phyloP scores from a whole-genome alignment of 1,140 invertebrate species.

The Drosophila sp. region DNA sequence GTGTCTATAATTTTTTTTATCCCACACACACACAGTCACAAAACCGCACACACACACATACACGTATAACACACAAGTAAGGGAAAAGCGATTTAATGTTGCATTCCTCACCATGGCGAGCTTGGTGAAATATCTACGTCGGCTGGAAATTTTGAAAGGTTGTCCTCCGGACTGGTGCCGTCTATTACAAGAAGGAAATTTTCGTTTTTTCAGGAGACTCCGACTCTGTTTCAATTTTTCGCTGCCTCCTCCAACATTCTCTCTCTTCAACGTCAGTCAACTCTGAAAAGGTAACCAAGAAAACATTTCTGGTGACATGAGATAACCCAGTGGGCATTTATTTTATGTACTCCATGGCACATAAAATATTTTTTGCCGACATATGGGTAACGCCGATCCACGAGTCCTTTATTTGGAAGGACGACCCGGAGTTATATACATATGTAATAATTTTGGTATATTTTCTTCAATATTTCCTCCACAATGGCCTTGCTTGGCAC shows the following conservation, averaged over 20 bases:
- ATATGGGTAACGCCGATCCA: too few species aligned
- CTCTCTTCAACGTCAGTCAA: conserved; percentile 43
- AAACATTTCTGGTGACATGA: too few species aligned
- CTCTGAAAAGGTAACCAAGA: too few species aligned
- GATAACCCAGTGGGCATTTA: too few species aligned
- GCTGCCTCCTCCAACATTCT: conserved; percentile 57
- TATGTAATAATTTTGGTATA: too few species aligned
- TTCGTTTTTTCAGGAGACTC: conserved; percentile 6
- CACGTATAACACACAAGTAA: conserved; percentile 20
- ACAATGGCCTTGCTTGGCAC: too few species aligned
- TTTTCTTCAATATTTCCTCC: too few species aligned
- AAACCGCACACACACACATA: conserved; percentile 14
- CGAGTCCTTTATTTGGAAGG: too few species aligned
- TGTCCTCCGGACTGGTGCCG: conserved; percentile 26
- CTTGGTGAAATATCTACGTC: conserved; percentile 66
- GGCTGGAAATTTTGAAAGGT: conserved; percentile 65
- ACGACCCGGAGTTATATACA: too few species aligned
- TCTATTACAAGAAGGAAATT: conserved; percentile 42
- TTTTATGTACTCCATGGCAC: too few species aligned
- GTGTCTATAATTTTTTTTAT: conserved; percentile 17
- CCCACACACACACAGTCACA: conserved; percentile 19
- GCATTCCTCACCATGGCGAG: conserved; percentile 66
- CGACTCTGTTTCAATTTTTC: conserved; percentile 70
- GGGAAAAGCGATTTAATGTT: conserved; percentile 31
- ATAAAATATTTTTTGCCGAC: too few species aligned